A percentile compares a stretch with the other conserved stretches of the same genome.
Conservation (phyloP, 2,113 vertebrate genomes). For the Pogonocichla stellata region DNA sequence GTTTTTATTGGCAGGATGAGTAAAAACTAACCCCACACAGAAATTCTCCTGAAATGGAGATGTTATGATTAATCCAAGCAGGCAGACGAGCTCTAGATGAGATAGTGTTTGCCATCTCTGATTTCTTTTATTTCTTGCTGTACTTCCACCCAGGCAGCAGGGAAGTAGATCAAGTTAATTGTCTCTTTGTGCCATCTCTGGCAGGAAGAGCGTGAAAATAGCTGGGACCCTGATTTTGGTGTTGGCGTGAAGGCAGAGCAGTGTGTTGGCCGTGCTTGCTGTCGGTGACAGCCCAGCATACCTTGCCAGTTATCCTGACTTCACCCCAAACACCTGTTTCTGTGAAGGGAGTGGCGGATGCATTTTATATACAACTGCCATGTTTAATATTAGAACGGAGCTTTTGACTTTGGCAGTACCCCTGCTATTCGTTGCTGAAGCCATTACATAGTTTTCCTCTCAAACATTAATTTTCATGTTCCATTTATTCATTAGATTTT, state of each 20-base stretch:
- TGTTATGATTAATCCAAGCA: neutral
- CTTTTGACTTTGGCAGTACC: neutral
- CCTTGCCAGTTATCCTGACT: constrained; percentile 12
- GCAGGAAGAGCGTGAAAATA: neutral
- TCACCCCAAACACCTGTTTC: constrained; percentile 4
- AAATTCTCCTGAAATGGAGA: neutral
- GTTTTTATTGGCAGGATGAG: neutral
- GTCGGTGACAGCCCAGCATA: neutral
- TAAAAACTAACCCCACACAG: neutral
- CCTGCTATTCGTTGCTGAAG: neutral
- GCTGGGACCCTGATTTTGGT: neutral
- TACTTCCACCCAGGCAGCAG: neutral
- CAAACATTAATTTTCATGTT: neutral
- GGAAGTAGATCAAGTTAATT: neutral
- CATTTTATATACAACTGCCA: neutral
- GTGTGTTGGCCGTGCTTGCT: neutral
- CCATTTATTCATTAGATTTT: neutral
- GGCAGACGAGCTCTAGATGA: neutral
- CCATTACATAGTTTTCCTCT: neutral
- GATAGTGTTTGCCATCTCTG: neutral
- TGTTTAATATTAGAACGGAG: neutral
- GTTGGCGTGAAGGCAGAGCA: neutral
- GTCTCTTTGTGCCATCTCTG: neutral
- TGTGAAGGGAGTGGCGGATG: neutral
- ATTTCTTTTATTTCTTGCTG: neutral